phyloP scores from a whole-genome alignment of 2,113 vertebrate species.

The Okapia johnstoni region DNA sequence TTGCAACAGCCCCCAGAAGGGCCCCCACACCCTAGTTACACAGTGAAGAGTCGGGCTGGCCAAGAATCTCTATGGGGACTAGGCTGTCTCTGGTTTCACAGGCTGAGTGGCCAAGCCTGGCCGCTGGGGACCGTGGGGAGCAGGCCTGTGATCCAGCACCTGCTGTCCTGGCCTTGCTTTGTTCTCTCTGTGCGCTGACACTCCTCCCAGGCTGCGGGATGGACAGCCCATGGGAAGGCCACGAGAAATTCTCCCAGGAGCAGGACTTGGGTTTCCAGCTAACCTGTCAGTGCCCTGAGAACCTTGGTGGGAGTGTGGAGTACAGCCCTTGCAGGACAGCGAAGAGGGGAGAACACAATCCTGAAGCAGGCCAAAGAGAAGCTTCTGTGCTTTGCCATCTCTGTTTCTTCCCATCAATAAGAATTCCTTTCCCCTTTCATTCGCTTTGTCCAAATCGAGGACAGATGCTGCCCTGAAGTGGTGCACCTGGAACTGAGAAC shows the following conservation, averaged over 20 bases:
- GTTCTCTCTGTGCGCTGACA: background rate
- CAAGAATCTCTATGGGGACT: background rate
- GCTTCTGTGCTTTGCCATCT: background rate
- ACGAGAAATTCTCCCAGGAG: background rate
- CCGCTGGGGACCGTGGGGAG: background rate
- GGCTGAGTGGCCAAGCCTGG: background rate
- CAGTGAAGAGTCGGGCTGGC: background rate
- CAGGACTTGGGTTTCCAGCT: slow-evolving; percentile 31
- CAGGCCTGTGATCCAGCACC: background rate
- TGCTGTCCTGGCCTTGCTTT: background rate
- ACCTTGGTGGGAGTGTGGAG: background rate
- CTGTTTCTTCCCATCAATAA: background rate
- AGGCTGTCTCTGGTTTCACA: slow-evolving; percentile 23
- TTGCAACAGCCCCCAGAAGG: background rate
- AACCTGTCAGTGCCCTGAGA: background rate
- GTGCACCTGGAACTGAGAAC: background rate
- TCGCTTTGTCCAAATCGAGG: background rate
- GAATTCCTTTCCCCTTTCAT: background rate
- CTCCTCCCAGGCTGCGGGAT: background rate
- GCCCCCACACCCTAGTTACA: background rate
- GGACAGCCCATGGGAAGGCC: background rate
- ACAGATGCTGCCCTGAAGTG: background rate
- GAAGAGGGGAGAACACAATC: background rate
- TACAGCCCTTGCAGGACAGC: background rate
- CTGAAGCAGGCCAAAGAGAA: background rate